Evolutionary conservation across 1,140 invertebrate genomes (phyloP), one percentile per base, ranked within the genome.

Genomic region (Sinonovacula constricta): DNA sequence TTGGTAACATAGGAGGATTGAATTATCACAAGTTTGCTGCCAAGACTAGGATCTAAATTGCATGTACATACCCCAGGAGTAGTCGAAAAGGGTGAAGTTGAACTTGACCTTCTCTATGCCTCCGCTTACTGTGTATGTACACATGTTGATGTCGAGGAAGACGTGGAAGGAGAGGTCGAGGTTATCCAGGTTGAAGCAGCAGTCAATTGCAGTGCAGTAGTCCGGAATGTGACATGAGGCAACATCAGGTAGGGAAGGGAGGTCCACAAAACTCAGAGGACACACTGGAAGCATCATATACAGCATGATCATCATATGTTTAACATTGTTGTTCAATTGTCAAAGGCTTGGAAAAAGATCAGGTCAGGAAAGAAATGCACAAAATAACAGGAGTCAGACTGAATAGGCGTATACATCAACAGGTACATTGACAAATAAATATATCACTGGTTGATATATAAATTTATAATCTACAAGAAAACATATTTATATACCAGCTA

Each of bases 31-130:
- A n/a, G n/a, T n/a, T n/a, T n/a, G n/a, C n/a, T n/a, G n/a, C n/a
- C n/a, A n/a, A n/a, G n/a, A n/a, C n/a, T n/a, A n/a, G n/a, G n/a
- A n/a, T n/a, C n/a, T n/a, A n/a, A n/a, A n/a, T n/a, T n/a, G n/a
- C n/a, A n/a, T n/a, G n/a, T 45, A 45, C 69, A 10, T 62, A 72
- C 69, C 69, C 69, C 69, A 72, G 18, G 60, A 34, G 31, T 62
- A 72, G 34, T 72, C 51, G n/a, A 62, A 45, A 3, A 72, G 36
- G 14, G 69, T 28, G 62, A 72, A 62, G 15, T 62, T 62, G 45
- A 72, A 72, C 31, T 24, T 49, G 10, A 26, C 33, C 30, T 57
- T 72, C 45, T 72, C 69, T 30, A 72, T 62, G 10, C 69, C 57
- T 2, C 69, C 56, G 28, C 56, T 36, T 26, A 72, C 45, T 12